These are phyloP conservation scores for Pogonognathellus flavescens DNA, from an alignment of 1,140 invertebrate species.

Conservation along the genomic window DNA sequence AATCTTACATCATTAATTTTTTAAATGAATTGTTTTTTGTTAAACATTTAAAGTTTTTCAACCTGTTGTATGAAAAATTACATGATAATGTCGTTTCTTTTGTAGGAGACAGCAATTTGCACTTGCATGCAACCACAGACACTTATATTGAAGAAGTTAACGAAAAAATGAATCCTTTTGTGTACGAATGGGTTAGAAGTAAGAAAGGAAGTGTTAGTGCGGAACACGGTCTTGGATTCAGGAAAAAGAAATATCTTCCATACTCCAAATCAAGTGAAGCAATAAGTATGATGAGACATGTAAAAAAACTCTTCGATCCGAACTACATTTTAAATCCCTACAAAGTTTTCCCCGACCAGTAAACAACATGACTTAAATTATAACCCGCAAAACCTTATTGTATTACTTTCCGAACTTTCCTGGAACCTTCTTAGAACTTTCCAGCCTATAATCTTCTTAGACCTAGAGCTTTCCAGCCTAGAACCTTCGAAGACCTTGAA, in stretches of 20 bases:
- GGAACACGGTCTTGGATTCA: constrained; percentile 95
- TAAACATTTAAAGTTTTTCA: too few species aligned
- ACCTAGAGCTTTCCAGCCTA: too few species aligned
- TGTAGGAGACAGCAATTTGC: constrained; percentile 89
- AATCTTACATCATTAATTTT: too few species aligned
- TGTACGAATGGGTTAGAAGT: constrained; percentile 88
- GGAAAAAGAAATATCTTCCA: constrained; percentile 87
- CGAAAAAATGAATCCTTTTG: constrained; percentile 86
- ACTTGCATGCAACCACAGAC: constrained; percentile 85
- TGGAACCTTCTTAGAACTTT: too few species aligned
- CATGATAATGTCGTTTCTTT: too few species aligned
- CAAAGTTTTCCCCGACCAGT: constrained; percentile 81
- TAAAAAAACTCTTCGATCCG: constrained; percentile 92
- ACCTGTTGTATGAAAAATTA: too few species aligned
- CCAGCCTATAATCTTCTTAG: too few species aligned
- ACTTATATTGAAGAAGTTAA: constrained; percentile 80
- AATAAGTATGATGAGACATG: constrained; percentile 83
- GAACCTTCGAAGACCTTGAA: too few species aligned
- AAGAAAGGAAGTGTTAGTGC: constrained; percentile 91
- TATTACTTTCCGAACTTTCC: too few species aligned
- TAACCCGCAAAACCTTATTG: too few species aligned
- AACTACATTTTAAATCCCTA: constrained; percentile 96
- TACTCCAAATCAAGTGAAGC: constrained; percentile 84
- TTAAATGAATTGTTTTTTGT: too few species aligned
- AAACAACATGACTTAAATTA: too few species aligned